Conservation (phyloP, 2,888 invertebrate species). For the Patella pellucida region DNA sequence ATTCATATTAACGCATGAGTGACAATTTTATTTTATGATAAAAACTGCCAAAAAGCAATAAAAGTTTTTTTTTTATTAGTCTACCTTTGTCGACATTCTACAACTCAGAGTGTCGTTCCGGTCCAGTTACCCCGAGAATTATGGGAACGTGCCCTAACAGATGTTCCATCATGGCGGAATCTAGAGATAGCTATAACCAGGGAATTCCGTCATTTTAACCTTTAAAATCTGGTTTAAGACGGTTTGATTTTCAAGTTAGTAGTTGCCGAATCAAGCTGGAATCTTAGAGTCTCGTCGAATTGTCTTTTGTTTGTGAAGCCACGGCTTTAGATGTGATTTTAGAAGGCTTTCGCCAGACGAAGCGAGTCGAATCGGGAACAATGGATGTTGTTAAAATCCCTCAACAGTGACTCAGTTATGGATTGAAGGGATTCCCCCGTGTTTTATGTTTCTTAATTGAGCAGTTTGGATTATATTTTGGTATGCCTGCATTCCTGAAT, state of each 20-base stretch:
- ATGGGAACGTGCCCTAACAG: slow-evolving; percentile 42
- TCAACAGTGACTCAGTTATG: background rate
- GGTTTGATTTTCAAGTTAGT: too few species aligned
- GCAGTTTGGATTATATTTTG: background rate
- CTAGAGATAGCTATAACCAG: slow-evolving; percentile 41
- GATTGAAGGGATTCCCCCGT: slow-evolving; percentile 12
- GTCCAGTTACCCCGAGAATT: slow-evolving; percentile 31
- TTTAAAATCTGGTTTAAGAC: too few species aligned
- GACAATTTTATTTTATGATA: too few species aligned
- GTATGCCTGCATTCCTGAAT: background rate
- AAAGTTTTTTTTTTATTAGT: too few species aligned
- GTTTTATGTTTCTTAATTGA: background rate
- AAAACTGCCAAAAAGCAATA: too few species aligned
- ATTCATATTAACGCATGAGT: too few species aligned
- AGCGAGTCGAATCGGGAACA: background rate
- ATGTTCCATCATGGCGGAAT: slow-evolving; percentile 58
- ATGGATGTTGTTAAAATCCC: background rate
- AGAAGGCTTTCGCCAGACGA: background rate
- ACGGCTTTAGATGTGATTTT: background rate
- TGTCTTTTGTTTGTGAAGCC: too few species aligned
- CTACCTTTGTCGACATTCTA: too few species aligned
- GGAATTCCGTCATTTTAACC: slow-evolving; percentile 25
- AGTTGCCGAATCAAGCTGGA: too few species aligned
- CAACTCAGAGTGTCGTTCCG: slow-evolving; percentile 16
- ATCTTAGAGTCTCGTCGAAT: too few species aligned